Percentiles rank a stretch among this genome's conserved stretches.
Evolutionary conservation across 30 jellyfish, hydroid and myxozoan genomes (phyloP).

Genomic region (Hydractinia echinata): DNA sequence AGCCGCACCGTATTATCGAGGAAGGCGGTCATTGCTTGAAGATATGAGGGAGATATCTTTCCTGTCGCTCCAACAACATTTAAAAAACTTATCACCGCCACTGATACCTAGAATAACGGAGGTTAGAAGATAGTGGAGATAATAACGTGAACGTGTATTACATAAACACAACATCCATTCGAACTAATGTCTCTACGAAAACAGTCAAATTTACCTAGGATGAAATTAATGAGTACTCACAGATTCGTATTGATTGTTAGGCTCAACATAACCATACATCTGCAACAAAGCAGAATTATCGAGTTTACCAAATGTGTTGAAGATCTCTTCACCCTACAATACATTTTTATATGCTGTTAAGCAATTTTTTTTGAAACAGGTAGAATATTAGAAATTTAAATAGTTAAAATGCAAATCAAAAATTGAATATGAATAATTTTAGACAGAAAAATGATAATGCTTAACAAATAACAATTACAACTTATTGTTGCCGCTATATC

Average conservation of each 20-base stretch:
- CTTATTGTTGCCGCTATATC: neutral
- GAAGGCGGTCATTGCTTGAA: constrained; percentile 20
- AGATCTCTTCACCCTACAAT: constrained; percentile 84
- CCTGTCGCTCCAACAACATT: neutral
- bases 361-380: neutral
- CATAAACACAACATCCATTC: neutral
- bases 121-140: neutral
- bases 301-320: constrained; percentile 89
- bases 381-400: neutral
- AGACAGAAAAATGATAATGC: neutral
- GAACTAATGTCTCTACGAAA: no score
- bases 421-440: neutral
- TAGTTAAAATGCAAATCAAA: neutral
- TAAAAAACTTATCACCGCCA: neutral
- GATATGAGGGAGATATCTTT: neutral
- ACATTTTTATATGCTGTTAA: neutral
- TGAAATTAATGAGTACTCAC: constrained; percentile 51
- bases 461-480: neutral
- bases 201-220: neutral
- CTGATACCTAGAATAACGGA: neutral
- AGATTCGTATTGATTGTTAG: constrained; percentile 51
- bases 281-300: constrained; percentile 89
- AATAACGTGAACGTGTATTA: neutral
- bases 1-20: neutral
- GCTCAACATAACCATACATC: constrained; percentile 95